Percentiles rank a stretch among this genome's conserved stretches.
Conservation (phyloP, 2,888 invertebrate species). For the Vanessa cardui region DNA sequence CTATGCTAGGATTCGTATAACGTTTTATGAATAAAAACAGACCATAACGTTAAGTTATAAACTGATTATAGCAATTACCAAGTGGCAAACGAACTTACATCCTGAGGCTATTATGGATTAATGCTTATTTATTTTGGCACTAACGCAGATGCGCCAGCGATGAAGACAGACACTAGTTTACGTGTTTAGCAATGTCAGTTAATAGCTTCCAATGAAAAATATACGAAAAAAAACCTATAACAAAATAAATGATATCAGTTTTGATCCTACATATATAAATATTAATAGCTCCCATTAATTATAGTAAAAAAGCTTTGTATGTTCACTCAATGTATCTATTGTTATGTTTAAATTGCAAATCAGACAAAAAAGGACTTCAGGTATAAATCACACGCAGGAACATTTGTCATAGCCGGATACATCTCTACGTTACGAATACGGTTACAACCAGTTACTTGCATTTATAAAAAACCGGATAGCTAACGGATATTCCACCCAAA, state of each 20-base stretch:
- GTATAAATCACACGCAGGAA: constrained; percentile 37
- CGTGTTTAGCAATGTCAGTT: constrained; percentile 60
- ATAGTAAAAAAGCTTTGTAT: background rate
- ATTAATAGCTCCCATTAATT: background rate
- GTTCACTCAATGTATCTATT: background rate
- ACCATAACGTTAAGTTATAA: too few relatives aligned
- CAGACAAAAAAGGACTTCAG: constrained; percentile 22
- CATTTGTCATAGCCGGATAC: constrained; percentile 40
- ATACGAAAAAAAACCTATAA: too few relatives aligned
- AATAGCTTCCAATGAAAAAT: constrained; percentile 62
- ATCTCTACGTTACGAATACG: constrained; percentile 63
- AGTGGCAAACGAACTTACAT: constrained; percentile 22
- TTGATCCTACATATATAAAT: background rate
- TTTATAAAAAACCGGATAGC: constrained; percentile 32
- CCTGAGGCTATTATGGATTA: constrained; percentile 45
- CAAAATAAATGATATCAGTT: background rate
- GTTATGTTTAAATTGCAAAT: constrained; percentile 21
- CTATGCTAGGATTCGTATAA: too few relatives aligned
- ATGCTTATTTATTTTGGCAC: constrained; percentile 78
- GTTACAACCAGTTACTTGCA: constrained; percentile 50
- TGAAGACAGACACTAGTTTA: constrained; percentile 74
- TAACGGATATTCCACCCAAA: constrained; percentile 49
- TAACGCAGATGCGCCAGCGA: constrained; percentile 65
- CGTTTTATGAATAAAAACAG: too few relatives aligned
- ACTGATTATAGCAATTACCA: too few relatives aligned